Conservation (phyloP, 1,140 invertebrate species). For the Olivierus martensii region DNA sequence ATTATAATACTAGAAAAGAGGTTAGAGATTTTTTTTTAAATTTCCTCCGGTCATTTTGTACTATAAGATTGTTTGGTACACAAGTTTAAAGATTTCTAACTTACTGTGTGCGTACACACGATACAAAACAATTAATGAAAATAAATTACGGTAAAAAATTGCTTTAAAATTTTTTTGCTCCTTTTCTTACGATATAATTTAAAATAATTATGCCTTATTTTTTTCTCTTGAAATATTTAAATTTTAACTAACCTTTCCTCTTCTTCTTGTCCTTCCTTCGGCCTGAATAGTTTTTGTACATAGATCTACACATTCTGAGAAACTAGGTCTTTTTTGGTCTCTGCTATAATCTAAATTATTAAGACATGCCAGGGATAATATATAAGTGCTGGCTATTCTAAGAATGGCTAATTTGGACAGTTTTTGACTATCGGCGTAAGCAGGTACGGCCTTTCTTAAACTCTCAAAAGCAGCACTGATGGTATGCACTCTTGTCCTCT, state of each 20-base stretch:
- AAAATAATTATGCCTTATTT: no score
- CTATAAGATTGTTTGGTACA: no score
- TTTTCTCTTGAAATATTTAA: not conserved
- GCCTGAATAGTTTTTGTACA: slow-evolving; percentile 80
- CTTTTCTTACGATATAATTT: no score
- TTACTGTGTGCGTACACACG: no score
- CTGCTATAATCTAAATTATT: slow-evolving; percentile 45
- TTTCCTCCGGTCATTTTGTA: no score
- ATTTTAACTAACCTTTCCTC: slow-evolving; percentile 33
- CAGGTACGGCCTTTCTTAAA: slow-evolving; percentile 62
- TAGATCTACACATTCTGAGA: slow-evolving; percentile 64
- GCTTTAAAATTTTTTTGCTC: no score
- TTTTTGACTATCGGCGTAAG: slow-evolving; percentile 85
- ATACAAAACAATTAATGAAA: no score
- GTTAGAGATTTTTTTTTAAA: no score
- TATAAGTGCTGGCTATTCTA: slow-evolving; percentile 79
- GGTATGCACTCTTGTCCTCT: slow-evolving; percentile 81
- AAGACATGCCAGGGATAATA: slow-evolving; percentile 60
- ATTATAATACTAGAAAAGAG: no score
- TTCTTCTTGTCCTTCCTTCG: slow-evolving; percentile 62
- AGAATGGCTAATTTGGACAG: slow-evolving; percentile 81
- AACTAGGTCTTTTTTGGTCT: slow-evolving; percentile 35
- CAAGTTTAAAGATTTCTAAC: no score
- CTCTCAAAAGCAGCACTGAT: slow-evolving; percentile 90
- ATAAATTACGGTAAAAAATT: no score